A percentile compares a stretch with the other conserved stretches of the same genome.
phyloP scores from a whole-genome alignment of 2,888 invertebrate species.

The Schizaphis graminum region DNA sequence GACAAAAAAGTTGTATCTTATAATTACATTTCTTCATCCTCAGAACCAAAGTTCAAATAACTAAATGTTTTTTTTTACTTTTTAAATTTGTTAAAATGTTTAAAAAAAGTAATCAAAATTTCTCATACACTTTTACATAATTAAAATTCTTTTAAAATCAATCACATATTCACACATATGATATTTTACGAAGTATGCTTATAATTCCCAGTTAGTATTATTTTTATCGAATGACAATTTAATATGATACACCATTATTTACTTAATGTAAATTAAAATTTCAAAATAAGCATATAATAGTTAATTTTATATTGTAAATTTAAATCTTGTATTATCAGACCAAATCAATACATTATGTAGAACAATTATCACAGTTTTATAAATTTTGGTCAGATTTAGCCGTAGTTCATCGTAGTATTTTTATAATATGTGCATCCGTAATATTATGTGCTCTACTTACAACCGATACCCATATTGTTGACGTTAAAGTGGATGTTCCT shows the following conservation, averaged over 20 bases:
- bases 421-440: neutral
- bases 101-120: neutral
- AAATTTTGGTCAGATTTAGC: neutral
- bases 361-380: neutral
- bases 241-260: neutral
- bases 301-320: neutral
- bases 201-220: neutral
- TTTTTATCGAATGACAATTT: neutral
- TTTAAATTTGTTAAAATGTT: neutral
- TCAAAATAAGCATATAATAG: too few relatives aligned
- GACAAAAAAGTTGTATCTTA: neutral
- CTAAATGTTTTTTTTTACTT: neutral
- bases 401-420: neutral
- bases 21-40: neutral
- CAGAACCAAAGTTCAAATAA: neutral
- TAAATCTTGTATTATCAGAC: neutral
- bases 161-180: neutral
- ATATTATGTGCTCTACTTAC: neutral
- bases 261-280: neutral
- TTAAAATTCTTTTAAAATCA: neutral
- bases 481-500: neutral
- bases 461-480: neutral
- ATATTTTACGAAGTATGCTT: too few relatives aligned
- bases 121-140: neutral
- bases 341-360: neutral